These are phyloP conservation scores for Drosophila multiciliata DNA, from an alignment of 2,888 invertebrate species.

Conservation along the genomic window DNA sequence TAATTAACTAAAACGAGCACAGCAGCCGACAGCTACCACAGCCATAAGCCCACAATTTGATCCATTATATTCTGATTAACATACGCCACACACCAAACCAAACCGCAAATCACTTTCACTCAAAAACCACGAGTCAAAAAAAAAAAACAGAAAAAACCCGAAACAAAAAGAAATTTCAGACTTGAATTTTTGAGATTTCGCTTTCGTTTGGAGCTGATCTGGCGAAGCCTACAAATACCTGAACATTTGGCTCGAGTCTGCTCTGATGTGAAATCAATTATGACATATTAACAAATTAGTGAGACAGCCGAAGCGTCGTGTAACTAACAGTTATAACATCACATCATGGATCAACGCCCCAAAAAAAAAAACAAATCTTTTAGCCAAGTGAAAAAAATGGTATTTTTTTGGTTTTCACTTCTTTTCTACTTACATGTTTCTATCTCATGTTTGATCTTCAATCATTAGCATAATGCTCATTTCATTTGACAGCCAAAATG, in stretches of 20 bases:
- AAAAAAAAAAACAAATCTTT: not conserved
- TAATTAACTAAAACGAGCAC: constrained; percentile 53
- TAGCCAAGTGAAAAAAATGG: constrained; percentile 23
- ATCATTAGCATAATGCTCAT: constrained; percentile 70
- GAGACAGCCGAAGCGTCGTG: constrained; percentile 44
- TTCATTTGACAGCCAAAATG: constrained; percentile 65
- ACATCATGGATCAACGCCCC: constrained; percentile 58
- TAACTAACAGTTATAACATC: constrained; percentile 67
- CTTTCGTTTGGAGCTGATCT: constrained; percentile 62
- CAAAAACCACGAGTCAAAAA: constrained; percentile 40
- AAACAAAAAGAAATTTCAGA: constrained; percentile 65
- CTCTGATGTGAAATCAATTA: constrained; percentile 80
- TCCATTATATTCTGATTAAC: constrained; percentile 72
- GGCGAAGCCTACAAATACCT: constrained; percentile 13
- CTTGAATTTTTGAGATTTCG: constrained; percentile 58
- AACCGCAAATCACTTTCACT: constrained; percentile 74
- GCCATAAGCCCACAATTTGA: constrained; percentile 14
- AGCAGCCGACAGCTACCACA: constrained; percentile 2
- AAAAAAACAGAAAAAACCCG: constrained; percentile 6
- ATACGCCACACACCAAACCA: constrained; percentile 58
- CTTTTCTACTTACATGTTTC: constrained; percentile 23
- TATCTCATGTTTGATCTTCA: constrained; percentile 56
- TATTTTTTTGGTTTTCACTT: constrained; percentile 41
- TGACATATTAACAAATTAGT: constrained; percentile 80
- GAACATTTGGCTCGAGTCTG: constrained; percentile 26